These are phyloP conservation scores for Erinaceus europaeus DNA, from an alignment of 2,113 vertebrate species.

Conservation along the genomic window DNA sequence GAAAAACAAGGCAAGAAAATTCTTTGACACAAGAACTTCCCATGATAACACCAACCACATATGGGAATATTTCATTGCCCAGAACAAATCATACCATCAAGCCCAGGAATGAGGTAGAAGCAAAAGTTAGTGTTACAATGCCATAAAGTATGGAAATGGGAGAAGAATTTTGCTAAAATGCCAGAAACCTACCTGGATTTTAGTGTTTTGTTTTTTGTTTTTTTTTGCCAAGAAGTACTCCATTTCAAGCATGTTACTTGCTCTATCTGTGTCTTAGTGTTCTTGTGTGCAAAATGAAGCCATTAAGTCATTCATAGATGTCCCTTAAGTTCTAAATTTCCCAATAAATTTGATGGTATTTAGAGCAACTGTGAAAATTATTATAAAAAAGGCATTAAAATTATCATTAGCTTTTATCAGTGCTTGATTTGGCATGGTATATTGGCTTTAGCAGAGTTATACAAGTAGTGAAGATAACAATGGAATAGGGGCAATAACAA, in stretches of 20 bases:
- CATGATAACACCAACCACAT: neutral
- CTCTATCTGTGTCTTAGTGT: neutral
- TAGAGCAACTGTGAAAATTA: neutral
- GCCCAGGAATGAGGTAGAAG: neutral
- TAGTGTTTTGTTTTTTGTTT: neutral
- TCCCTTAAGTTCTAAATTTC: neutral
- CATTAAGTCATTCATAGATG: neutral
- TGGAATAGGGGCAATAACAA: neutral
- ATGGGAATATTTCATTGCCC: neutral
- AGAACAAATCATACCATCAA: neutral
- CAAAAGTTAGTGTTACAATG: neutral
- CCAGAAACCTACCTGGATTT: neutral
- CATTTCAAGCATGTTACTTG: neutral
- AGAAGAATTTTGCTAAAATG: neutral
- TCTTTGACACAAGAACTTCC: neutral
- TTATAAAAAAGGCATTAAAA: neutral
- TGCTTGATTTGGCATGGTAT: neutral
- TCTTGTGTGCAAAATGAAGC: neutral
- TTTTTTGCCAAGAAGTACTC: neutral
- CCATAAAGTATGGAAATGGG: neutral
- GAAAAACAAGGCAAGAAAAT: neutral
- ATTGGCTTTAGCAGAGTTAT: neutral
- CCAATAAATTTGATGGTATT: neutral
- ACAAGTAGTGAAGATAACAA: neutral
- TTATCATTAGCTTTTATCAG: neutral